phyloP scores from a whole-genome alignment of 2,113 vertebrate species.

The Clarias batrachus region DNA sequence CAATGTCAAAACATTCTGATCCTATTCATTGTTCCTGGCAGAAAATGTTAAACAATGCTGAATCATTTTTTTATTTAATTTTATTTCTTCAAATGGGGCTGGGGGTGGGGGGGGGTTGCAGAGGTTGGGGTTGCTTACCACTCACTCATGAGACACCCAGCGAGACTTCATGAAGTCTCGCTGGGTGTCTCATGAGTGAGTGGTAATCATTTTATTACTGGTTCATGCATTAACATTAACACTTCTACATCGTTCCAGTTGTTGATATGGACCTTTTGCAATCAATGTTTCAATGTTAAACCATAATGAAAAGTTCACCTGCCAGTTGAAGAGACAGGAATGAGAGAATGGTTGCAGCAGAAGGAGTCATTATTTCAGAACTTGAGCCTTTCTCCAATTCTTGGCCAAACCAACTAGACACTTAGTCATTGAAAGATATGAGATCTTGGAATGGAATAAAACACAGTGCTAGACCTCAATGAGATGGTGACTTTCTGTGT shows the following conservation, averaged over 20 bases:
- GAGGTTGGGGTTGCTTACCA: too few relatives aligned
- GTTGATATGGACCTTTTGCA: not conserved
- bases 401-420: not conserved
- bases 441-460: constrained; percentile 12
- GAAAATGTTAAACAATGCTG: constrained; percentile 33
- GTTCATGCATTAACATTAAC: not conserved
- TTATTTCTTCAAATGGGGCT: not conserved
- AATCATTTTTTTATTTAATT: not conserved
- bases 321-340: not conserved
- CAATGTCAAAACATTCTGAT: constrained; percentile 51
- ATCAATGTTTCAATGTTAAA: not conserved
- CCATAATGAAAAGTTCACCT: not conserved
- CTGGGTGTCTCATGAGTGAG: too few relatives aligned
- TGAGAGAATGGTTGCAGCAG: not conserved
- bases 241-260: too few relatives aligned
- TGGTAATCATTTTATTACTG: not conserved
- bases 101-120: too few relatives aligned
- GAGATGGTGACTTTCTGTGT: not conserved
- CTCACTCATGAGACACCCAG: not conserved
- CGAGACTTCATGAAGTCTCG: not conserved
- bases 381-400: not conserved
- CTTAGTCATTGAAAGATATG: not conserved
- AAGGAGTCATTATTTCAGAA: not conserved
- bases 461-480: constrained; percentile 21
- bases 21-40: constrained; percentile 31